Base-by-base conservation (phyloP, 2,113 vertebrate species). In the Tretioscincus oriximinensis region DNA sequence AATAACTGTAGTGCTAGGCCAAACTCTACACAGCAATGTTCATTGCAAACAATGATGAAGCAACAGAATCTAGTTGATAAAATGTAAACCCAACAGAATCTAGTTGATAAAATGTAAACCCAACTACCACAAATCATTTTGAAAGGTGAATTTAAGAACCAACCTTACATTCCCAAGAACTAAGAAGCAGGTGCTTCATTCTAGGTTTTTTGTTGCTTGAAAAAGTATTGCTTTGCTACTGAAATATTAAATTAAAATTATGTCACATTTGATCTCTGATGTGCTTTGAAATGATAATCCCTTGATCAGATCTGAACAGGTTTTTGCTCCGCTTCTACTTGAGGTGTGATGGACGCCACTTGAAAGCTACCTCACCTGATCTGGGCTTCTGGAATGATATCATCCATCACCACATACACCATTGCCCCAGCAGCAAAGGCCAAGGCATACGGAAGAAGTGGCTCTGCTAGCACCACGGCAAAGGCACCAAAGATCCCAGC, bases 351-450 rank as follows among this genome's bases (percentile, higher is more conserved):
- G 26, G 47, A 69, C 60, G 69, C 24, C 18, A 18, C 31, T 3
- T 29, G 54, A 24, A 51, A 29, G 45, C 54, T 9, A 41, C 21
- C 86, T 94, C 84, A 99, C 98, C 97, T 97, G 94, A 95, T 92
- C 93, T 99, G 98, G 2, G 98, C 98, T 93, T 99, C 98, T 0
- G 98, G 98, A 69, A 99, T 96, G 91, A 99, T 99, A 93, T 99
- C 98, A 0, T 99, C 98, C 78, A 97, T 94, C 77, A 99, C 98
- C 78, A 99, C 98, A 1, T 96, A 99, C 77, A 99, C 96, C 98
- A 99, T 99, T 1, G 98, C 98, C 0, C 98, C 98, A 0, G 98
- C 98, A 0, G 98, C 98, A 2, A 99, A 99, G 0, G 97, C 97
- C 92, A 99, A 88, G 0, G 98, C 98, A 0, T 98, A 99, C 0